A percentile compares a stretch with the other conserved stretches of the same genome.
Conservation (phyloP, 2,113 vertebrate species). For the Burhinus oedicnemus region DNA sequence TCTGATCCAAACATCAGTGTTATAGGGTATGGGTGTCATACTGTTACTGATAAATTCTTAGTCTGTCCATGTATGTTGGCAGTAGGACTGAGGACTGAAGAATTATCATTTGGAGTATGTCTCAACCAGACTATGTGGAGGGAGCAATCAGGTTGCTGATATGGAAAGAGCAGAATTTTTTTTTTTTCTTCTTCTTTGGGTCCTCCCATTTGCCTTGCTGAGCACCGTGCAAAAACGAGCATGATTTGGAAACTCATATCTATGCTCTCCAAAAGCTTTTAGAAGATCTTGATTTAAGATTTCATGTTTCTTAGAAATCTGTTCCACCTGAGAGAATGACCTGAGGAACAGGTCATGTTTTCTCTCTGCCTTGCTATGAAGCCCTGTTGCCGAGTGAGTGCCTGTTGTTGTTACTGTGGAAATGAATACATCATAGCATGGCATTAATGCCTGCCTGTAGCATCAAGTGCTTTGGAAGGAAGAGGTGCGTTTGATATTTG, state of each 20-base stretch:
- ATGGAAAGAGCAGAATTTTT: neutral
- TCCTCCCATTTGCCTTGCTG: neutral
- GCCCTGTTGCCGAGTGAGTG: neutral
- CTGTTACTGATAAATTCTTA: neutral
- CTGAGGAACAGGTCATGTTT: neutral
- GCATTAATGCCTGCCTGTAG: neutral
- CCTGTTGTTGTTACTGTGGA: neutral
- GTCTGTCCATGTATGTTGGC: neutral
- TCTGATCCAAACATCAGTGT: neutral
- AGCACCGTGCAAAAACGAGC: neutral
- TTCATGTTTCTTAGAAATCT: neutral
- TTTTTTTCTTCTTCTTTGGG: neutral
- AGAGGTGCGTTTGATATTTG: neutral
- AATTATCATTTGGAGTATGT: neutral
- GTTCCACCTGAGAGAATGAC: neutral
- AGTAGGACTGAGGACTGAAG: neutral
- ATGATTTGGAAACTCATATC: neutral
- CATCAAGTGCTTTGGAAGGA: neutral
- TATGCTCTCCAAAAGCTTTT: neutral
- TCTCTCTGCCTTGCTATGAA: neutral
- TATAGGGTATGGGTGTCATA: neutral
- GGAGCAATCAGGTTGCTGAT: neutral
- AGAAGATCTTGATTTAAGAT: neutral
- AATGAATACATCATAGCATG: neutral
- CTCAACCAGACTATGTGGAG: neutral